Base-by-base conservation (phyloP, 30 jellyfish, hydroid and myxozoan genomes). In the Hydra vulgaris region DNA sequence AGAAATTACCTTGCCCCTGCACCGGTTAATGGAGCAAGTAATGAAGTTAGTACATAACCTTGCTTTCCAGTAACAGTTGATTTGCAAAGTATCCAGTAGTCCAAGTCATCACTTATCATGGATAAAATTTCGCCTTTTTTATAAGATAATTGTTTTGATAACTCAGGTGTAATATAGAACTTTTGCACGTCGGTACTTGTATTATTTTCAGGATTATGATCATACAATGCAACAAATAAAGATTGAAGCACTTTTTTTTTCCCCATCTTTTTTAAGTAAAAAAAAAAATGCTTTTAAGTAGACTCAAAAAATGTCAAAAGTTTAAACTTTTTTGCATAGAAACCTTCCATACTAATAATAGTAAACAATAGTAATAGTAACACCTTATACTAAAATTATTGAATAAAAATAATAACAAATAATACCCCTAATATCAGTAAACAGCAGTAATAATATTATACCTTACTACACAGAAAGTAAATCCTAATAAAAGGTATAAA, bases 71-170 rank as follows among this genome's bases (percentile, higher is more conserved):
- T 19, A 8, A 70, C 22, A 18, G 69, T 15, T 5, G 82, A 55
- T 75, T 69, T 74, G 70, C 90, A 83, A 1, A 15, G 27, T 21
- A 83, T 22, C 90, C 90, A 83, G 82, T 87, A 73, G 40, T 75
- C 90, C 8, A 83, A 25, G 0, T 16, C 71, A 23, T 83, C 83
- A 54, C 87, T 66, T 18, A 75, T 61, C 23, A 83, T 87, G 18
- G 25, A 26, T 18, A 83, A 66, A 27, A n/a, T 72, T 19, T 83
- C 90, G 5, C 90, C 90, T 12, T 88, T 23, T 1, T 26, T 20
- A 55, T n/a, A 75, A 3, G 82, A 21, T 21, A 83, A 71, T 54
- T 54, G 88, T 19, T n/a, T 55, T 52, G 69, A 21, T 26, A 83
- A 26, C 26, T 75, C 84, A 27, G 90, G 90, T 4, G 88, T 27